Evolutionary conservation across 2,888 invertebrate genomes (phyloP).

Genomic region (Neoitamus cyanurus): DNA sequence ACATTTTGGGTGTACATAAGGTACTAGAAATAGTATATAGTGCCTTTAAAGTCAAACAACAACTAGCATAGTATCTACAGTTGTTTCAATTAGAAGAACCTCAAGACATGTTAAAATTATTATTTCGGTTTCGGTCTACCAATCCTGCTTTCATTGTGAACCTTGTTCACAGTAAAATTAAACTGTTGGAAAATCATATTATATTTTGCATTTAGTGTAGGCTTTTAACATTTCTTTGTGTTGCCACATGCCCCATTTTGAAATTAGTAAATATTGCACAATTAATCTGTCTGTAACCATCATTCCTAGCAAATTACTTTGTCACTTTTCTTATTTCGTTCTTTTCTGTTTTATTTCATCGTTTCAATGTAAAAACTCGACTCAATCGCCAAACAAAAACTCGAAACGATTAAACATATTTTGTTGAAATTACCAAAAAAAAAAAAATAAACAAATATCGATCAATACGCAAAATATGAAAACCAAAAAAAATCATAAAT

Average conservation of each 20-base stretch:
- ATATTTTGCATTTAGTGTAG: background rate
- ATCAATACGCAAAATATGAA: conserved; percentile 35
- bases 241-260: background rate
- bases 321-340: conserved; percentile 39
- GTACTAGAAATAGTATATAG: too few species aligned
- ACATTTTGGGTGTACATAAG: too few species aligned
- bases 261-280: conserved; percentile 1
- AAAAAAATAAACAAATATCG: background rate
- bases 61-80: too few species aligned
- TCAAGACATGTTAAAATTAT: background rate
- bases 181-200: background rate
- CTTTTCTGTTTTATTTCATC: conserved; percentile 22
- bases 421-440: background rate
- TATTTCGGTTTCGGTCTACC: too few species aligned
- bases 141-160: background rate
- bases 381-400: conserved; percentile 7
- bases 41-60: too few species aligned
- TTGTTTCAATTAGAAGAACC: background rate
- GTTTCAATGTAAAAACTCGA: conserved; percentile 8
- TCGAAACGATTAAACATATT: background rate
- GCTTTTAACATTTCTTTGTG: background rate
- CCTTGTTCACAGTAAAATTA: background rate
- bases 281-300: background rate
- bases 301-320: conserved; percentile 11
- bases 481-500: conserved; percentile 49